Conservation (phyloP, 2,113 vertebrate genomes). For the Struthidea cinerea region DNA sequence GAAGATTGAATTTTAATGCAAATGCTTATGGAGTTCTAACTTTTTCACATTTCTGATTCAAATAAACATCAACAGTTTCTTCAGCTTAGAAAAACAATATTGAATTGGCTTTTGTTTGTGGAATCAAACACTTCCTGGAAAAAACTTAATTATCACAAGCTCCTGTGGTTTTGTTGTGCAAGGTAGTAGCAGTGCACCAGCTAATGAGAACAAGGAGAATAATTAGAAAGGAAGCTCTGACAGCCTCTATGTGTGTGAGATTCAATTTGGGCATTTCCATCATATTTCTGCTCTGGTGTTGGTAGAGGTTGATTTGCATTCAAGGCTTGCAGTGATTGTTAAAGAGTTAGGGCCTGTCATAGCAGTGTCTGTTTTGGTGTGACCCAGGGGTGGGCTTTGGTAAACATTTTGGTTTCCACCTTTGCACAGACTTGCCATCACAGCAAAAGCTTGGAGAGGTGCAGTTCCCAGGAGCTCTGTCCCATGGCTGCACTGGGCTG, state of each 20-base stretch:
- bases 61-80: background rate
- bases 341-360: background rate
- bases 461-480: accelerated
- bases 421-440: background rate
- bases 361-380: background rate
- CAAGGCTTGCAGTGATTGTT: background rate
- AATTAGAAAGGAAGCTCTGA: background rate
- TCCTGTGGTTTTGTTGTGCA: background rate
- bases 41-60: background rate
- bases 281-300: background rate
- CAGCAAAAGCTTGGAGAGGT: accelerated
- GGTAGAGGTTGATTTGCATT: background rate
- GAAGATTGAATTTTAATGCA: background rate
- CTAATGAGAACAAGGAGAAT: background rate
- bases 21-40: background rate
- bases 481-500: accelerated
- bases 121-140: background rate
- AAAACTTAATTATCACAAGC: background rate
- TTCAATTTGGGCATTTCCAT: background rate
- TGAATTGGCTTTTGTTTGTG: background rate
- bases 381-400: background rate
- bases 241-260: background rate
- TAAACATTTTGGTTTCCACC: background rate
- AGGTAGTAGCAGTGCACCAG: background rate
- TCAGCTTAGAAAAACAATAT: background rate